Evolutionary conservation across 2,797 vertebrate genomes (phyloP).

Genomic region (Pseudomugil gertrudae): DNA sequence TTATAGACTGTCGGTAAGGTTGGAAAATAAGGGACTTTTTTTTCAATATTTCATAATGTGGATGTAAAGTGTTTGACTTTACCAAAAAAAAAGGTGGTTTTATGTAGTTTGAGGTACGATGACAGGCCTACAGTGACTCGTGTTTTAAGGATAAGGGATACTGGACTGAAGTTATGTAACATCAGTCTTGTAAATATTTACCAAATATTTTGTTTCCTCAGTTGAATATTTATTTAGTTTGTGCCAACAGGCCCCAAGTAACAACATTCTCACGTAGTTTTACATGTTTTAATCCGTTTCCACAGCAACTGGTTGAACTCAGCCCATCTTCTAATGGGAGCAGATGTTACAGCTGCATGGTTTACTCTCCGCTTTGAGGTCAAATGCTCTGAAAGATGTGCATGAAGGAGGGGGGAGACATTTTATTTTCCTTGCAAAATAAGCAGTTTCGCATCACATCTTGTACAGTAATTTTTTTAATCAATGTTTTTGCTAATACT

Average conservation of each 20-base stretch:
- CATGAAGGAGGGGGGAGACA: slow-evolving; percentile 25
- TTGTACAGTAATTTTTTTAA: slow-evolving; percentile 47
- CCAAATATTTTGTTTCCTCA: slow-evolving; percentile 35
- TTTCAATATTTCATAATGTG: background rate
- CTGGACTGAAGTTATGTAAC: slow-evolving; percentile 50
- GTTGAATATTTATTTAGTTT: slow-evolving; percentile 31
- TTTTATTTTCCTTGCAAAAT: slow-evolving; percentile 33
- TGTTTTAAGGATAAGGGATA: slow-evolving; percentile 18
- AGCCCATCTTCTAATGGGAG: background rate
- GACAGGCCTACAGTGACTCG: slow-evolving; percentile 39
- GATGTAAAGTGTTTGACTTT: slow-evolving; percentile 6
- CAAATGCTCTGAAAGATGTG: slow-evolving; percentile 3
- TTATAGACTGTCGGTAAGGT: slow-evolving; percentile 39
- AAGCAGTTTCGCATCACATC: slow-evolving; percentile 36
- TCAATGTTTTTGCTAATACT: slow-evolving; percentile 37
- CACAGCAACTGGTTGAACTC: slow-evolving; percentile 10
- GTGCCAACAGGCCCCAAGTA: slow-evolving; percentile 50
- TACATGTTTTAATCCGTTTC: background rate
- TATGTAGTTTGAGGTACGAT: slow-evolving; percentile 36
- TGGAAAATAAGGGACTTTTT: slow-evolving; percentile 60
- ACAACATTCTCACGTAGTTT: slow-evolving; percentile 8
- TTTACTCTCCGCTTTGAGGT: slow-evolving; percentile 9
- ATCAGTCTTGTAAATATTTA: slow-evolving; percentile 69
- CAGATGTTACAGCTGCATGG: slow-evolving; percentile 4
- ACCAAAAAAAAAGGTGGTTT: slow-evolving; percentile 52